Percentiles rank a stretch among this genome's conserved stretches.
These are phyloP conservation scores for Oreochromis aureus DNA, from an alignment of 2,113 vertebrate genomes.

Conservation along the genomic window DNA sequence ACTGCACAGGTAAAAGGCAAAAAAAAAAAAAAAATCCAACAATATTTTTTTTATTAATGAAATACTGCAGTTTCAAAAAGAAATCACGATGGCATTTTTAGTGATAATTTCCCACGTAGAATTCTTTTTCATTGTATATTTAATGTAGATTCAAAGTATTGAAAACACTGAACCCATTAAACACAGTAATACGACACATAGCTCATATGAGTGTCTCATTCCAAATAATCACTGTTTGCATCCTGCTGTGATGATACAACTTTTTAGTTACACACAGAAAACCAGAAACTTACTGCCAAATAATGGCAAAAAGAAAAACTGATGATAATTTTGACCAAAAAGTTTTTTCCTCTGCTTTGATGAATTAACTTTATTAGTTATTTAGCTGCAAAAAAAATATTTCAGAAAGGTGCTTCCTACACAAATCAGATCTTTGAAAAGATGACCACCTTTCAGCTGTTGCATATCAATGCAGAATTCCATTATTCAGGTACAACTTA, in stretches of 20 bases:
- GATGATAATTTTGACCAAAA: not conserved
- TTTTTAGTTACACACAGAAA: not conserved
- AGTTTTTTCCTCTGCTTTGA: accelerated
- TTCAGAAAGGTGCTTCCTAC: not conserved
- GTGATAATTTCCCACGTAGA: not conserved
- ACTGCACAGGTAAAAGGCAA: not conserved
- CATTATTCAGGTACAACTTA: not conserved
- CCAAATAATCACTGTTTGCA: not conserved
- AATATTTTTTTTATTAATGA: not conserved
- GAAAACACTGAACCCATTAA: not conserved
- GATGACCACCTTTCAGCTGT: not conserved
- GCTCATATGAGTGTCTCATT: not conserved
- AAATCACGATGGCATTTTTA: not conserved
- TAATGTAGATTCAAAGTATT: not conserved
- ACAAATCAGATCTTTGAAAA: not conserved
- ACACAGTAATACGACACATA: not conserved
- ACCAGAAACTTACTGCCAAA: not conserved
- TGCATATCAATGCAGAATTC: not conserved
- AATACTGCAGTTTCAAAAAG: not conserved
- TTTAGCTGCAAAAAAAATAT: not conserved
- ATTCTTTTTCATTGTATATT: not conserved
- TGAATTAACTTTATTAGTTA: not conserved
- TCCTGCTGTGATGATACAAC: not conserved
- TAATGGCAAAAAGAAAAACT: not conserved
- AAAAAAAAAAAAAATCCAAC: accelerated